These are phyloP conservation scores for Leptopilina boulardi DNA, from an alignment of 1,140 invertebrate species.

Conservation along the genomic window DNA sequence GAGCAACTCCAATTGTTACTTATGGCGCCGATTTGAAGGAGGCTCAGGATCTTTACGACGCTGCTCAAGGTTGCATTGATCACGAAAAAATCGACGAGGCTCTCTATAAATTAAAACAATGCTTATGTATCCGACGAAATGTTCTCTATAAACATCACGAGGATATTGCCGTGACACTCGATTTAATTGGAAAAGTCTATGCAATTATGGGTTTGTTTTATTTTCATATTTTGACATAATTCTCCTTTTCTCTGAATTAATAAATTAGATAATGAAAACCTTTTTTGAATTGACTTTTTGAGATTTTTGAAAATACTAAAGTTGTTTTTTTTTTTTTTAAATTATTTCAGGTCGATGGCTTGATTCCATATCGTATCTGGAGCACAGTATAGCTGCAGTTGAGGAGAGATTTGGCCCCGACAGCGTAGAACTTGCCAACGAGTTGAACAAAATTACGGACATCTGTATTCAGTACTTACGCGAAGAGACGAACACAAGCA, in stretches of 20 bases:
- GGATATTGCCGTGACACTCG: constrained; percentile 72
- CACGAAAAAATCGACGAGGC: constrained; percentile 54
- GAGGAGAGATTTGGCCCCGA: constrained; percentile 75
- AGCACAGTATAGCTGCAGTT: constrained; percentile 72
- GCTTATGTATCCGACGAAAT: constrained; percentile 69
- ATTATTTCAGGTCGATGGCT: constrained; percentile 66
- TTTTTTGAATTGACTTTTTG: too few relatives aligned
- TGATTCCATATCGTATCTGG: constrained; percentile 72
- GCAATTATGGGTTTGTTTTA: constrained; percentile 70
- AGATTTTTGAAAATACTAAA: constrained; percentile 20
- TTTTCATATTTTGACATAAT: too few relatives aligned
- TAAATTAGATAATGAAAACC: too few relatives aligned
- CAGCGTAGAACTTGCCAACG: constrained; percentile 78
- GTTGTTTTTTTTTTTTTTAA: constrained; percentile 22
- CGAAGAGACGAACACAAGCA: constrained; percentile 51
- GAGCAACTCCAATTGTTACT: constrained; percentile 51
- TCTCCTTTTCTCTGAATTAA: too few relatives aligned
- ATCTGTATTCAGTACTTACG: constrained; percentile 65
- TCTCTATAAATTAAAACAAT: constrained; percentile 64
- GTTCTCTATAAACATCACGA: constrained; percentile 75
- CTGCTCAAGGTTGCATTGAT: constrained; percentile 51
- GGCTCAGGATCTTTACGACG: constrained; percentile 69
- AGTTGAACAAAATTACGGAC: constrained; percentile 76
- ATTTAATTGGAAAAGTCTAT: constrained; percentile 77
- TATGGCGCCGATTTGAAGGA: constrained; percentile 62